Percentiles rank a stretch among this genome's conserved stretches.
These are phyloP conservation scores for Dorcus hopei DNA, from an alignment of 2,888 invertebrate genomes.

Conservation along the genomic window DNA sequence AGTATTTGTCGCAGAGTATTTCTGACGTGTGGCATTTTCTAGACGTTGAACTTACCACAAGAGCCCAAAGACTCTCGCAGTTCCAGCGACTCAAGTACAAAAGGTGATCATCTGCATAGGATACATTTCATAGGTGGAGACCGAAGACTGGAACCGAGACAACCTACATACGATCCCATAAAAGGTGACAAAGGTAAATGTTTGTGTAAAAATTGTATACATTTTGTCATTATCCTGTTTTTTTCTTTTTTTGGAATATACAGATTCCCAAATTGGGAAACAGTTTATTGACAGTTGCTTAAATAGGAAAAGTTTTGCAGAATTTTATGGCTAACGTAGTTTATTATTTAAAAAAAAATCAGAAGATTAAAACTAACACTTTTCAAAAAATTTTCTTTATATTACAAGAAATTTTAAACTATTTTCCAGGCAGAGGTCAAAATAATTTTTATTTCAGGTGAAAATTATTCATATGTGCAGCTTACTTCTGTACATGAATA, in stretches of 20 bases:
- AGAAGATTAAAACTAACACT: no score
- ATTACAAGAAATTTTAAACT: no score
- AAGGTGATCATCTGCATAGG: slow-evolving; percentile 54
- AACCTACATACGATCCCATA: slow-evolving; percentile 39
- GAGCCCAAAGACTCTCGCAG: slow-evolving; percentile 77
- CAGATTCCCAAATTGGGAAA: no score
- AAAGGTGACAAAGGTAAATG: slow-evolving; percentile 39
- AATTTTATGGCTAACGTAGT: no score
- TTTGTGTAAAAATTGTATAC: no score
- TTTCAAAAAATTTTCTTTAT: no score
- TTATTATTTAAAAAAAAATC: no score
- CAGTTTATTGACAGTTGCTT: no score
- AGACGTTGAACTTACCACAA: slow-evolving; percentile 85
- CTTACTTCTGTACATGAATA: slow-evolving; percentile 82
- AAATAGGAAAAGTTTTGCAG: no score
- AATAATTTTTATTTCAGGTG: slow-evolving; percentile 45
- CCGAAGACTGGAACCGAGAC: slow-evolving; percentile 42
- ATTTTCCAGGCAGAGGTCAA: no score
- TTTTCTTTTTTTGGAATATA: no score
- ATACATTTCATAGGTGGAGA: slow-evolving; percentile 61
- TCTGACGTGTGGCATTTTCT: slow-evolving; percentile 32
- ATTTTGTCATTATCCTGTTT: background rate
- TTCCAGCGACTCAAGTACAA: slow-evolving; percentile 61
- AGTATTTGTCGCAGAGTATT: no score
- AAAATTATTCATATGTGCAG: slow-evolving; percentile 82